Evolutionary conservation across 2,797 vertebrate species (phyloP).

Genomic region (Yasuhikotakia modesta): DNA sequence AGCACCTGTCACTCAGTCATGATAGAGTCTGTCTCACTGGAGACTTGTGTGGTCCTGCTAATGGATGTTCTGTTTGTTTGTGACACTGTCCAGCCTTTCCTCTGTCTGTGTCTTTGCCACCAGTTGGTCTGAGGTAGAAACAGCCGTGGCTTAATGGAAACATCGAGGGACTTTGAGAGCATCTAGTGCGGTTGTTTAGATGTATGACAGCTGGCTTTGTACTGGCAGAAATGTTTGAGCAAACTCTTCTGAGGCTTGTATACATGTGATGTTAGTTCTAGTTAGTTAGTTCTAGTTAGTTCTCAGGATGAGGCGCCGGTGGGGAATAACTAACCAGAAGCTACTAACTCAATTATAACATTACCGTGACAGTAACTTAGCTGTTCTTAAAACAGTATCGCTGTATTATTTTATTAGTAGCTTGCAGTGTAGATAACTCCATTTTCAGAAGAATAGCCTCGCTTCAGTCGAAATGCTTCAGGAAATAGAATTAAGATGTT

Average conservation of each 20-base stretch:
- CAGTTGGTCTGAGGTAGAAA: constrained; percentile 20
- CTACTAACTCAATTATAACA: neutral
- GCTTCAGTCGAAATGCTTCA: too few species aligned
- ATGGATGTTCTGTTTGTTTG: constrained; percentile 11
- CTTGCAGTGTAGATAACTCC: too few species aligned
- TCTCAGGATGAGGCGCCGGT: neutral
- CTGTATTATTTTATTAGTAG: too few species aligned
- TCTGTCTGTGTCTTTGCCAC: constrained; percentile 23
- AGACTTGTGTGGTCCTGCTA: constrained; percentile 52
- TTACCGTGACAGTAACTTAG: too few species aligned
- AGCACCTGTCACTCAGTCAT: constrained; percentile 49
- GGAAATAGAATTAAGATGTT: too few species aligned
- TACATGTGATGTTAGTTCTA: neutral
- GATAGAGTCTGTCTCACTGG: constrained; percentile 50
- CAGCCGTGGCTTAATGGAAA: constrained; percentile 6
- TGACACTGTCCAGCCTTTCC: constrained; percentile 31
- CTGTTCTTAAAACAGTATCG: too few species aligned
- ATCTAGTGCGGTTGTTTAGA: neutral
- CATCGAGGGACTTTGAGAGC: neutral
- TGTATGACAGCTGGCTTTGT: constrained; percentile 1
- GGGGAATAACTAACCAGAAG: neutral
- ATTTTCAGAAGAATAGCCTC: too few species aligned
- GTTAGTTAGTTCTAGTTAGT: neutral
- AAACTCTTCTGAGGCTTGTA: neutral
- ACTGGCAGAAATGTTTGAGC: neutral